Conservation (phyloP, 2,113 vertebrate species). For the Thunnus maccoyii region DNA sequence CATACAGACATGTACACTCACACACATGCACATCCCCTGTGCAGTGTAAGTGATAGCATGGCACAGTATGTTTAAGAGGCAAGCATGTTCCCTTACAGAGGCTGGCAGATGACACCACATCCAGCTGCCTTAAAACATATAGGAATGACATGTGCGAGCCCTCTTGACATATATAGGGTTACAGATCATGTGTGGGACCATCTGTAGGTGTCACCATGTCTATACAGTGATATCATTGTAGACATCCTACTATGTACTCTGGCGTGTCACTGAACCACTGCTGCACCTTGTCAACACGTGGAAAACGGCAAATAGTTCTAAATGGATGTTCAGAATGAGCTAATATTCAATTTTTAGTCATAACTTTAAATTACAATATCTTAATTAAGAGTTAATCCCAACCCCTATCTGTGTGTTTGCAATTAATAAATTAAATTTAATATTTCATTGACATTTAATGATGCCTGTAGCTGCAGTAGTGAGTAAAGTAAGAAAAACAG, state of each 20-base stretch:
- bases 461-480: too few species aligned
- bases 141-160: not conserved
- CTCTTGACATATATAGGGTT: slow-evolving; percentile 28
- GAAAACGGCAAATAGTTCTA: too few species aligned
- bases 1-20: not conserved
- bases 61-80: not conserved
- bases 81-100: not conserved
- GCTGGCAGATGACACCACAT: slow-evolving; percentile 1
- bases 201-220: slow-evolving; percentile 23
- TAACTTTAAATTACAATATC: too few species aligned
- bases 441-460: too few species aligned
- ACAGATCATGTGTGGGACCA: slow-evolving; percentile 17
- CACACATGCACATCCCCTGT: not conserved
- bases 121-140: not conserved
- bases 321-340: too few species aligned
- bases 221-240: not conserved
- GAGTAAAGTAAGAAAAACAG: too few species aligned
- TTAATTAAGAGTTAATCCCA: too few species aligned
- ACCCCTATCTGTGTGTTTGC: too few species aligned
- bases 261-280: not conserved
- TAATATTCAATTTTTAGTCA: too few species aligned
- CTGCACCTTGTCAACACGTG: not conserved
- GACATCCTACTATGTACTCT: not conserved
- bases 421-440: too few species aligned
- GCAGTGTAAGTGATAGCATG: not conserved